Conservation (phyloP, 2,888 invertebrate genomes). For the Dendrolimus houi region DNA sequence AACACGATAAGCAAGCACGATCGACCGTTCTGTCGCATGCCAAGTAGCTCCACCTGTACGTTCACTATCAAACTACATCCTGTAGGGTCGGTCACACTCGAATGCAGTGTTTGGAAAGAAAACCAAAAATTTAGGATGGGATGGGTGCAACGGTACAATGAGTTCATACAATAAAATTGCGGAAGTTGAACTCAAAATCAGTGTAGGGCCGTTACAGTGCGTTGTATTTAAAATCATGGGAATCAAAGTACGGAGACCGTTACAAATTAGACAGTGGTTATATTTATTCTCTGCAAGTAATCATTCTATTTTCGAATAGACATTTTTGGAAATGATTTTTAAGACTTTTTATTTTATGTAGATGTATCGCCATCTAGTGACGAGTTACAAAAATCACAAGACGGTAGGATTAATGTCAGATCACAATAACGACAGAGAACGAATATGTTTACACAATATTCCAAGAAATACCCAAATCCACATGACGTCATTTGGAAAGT, state of each 20-base stretch:
- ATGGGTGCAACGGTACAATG: conserved; percentile 62
- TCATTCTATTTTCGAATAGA: too few species aligned
- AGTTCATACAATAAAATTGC: conserved; percentile 44
- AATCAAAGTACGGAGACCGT: conserved; percentile 5
- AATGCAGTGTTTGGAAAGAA: conserved; percentile 41
- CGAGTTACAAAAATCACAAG: background rate
- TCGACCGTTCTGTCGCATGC: conserved; percentile 38
- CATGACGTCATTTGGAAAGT: conserved; percentile 67
- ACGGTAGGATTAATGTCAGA: background rate
- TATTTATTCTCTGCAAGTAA: too few species aligned
- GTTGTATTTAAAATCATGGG: conserved; percentile 25
- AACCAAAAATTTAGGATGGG: conserved; percentile 41
- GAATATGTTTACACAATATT: conserved; percentile 23
- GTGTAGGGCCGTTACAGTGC: conserved; percentile 31
- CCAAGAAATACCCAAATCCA: conserved; percentile 42
- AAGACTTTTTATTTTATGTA: conserved; percentile 1
- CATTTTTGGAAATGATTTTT: too few species aligned
- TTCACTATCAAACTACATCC: conserved; percentile 38
- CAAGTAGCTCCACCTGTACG: conserved; percentile 65
- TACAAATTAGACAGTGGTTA: background rate
- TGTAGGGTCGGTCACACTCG: conserved; percentile 44
- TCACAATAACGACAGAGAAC: background rate
- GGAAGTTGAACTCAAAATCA: conserved; percentile 45
- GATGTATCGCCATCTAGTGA: conserved; percentile 36
- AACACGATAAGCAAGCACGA: conserved; percentile 32